phyloP scores from a whole-genome alignment of 2,113 vertebrate genomes.

The Ctenomys sociabilis region DNA sequence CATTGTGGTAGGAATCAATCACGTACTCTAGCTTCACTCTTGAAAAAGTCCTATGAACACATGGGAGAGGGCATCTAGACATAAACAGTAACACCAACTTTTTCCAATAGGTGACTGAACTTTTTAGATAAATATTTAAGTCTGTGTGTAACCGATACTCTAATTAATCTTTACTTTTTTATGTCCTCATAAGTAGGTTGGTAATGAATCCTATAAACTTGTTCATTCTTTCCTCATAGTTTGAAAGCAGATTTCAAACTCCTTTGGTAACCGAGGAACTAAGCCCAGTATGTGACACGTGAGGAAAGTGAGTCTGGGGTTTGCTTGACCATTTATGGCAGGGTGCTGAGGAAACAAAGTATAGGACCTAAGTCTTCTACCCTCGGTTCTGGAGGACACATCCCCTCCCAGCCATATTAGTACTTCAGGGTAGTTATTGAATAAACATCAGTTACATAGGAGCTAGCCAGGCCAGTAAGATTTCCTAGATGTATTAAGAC shows the following conservation, averaged over 20 bases:
- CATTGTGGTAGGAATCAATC: neutral
- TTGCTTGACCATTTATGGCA: conserved; percentile 17
- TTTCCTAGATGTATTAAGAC: neutral
- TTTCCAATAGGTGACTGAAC: neutral
- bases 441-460: neutral
- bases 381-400: neutral
- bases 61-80: neutral
- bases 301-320: neutral
- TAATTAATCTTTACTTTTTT: neutral
- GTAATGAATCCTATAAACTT: neutral
- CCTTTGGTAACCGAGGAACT: neutral
- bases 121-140: neutral
- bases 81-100: neutral
- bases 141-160: neutral
- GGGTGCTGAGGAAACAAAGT: neutral
- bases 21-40: neutral
- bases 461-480: neutral
- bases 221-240: neutral
- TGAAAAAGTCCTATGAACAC: neutral
- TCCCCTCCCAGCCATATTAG: neutral
- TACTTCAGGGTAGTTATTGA: neutral
- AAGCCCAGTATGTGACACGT: neutral
- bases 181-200: neutral
- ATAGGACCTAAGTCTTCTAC: neutral
- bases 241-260: conserved; percentile 16